A percentile compares a stretch with the other conserved stretches of the same genome.
These are phyloP conservation scores for Rhabditoides inermis DNA, from an alignment of 2,888 invertebrate species.

Conservation along the genomic window DNA sequence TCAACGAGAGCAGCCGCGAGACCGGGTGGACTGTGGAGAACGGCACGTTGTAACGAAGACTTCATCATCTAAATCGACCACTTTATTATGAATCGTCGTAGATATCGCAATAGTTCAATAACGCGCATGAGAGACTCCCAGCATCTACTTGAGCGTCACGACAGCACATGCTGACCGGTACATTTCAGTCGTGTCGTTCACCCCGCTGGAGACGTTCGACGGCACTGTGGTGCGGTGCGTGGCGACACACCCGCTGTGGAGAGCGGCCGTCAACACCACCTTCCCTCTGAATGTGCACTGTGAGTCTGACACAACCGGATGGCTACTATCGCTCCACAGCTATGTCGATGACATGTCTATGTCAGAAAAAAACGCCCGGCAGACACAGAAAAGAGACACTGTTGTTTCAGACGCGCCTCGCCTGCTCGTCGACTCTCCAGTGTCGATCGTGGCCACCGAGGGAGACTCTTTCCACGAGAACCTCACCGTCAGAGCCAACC, in stretches of 20 bases:
- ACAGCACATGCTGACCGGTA: too few relatives aligned
- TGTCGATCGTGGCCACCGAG: conserved; percentile 44
- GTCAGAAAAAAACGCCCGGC: not conserved
- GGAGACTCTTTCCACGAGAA: conserved; percentile 49
- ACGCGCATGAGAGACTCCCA: too few relatives aligned
- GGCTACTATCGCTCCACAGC: conserved; percentile 1
- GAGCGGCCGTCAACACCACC: conserved; percentile 26
- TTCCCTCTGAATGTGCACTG: conserved; percentile 41
- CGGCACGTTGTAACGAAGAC: too few relatives aligned
- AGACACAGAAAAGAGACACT: too few relatives aligned
- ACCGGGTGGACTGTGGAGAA: conserved; percentile 34
- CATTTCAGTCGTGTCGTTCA: conserved; percentile 43
- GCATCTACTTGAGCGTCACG: too few relatives aligned
- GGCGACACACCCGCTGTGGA: conserved; percentile 46
- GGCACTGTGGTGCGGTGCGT: conserved; percentile 39
- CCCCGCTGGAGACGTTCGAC: conserved; percentile 41
- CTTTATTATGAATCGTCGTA: too few relatives aligned
- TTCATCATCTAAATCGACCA: too few relatives aligned
- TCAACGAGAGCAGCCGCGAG: conserved; percentile 37
- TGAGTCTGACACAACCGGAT: conserved; percentile 19
- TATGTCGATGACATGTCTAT: too few relatives aligned
- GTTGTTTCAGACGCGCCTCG: conserved; percentile 39
- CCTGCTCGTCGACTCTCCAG: conserved; percentile 35
- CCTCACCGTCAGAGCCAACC: conserved; percentile 44
- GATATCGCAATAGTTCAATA: too few relatives aligned